A percentile compares a stretch with the other conserved stretches of the same genome.
Evolutionary conservation across 2,797 vertebrate genomes (phyloP).

Genomic region (Oryzias sinensis): DNA sequence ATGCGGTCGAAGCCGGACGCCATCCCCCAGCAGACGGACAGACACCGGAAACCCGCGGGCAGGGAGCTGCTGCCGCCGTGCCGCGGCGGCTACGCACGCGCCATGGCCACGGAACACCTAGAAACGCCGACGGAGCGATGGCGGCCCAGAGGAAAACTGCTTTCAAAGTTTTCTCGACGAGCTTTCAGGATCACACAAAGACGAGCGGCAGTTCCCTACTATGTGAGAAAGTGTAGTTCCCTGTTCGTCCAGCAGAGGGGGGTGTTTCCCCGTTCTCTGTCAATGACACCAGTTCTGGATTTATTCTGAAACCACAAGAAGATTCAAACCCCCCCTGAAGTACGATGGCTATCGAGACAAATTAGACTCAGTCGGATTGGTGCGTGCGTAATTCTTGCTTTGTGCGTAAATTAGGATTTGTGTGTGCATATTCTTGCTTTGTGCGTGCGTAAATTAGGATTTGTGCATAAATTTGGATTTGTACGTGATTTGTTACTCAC

Average conservation of each 20-base stretch:
- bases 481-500: no score
- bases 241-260: constrained; percentile 22
- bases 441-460: no score
- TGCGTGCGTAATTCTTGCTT: no score
- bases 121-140: not conserved
- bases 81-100: constrained; percentile 26
- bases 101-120: constrained; percentile 2
- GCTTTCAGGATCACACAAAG: constrained; percentile 34
- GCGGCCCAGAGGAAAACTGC: not conserved
- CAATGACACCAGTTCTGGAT: no score
- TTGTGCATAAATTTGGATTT: no score
- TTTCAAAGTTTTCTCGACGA: not conserved
- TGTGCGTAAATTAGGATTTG: no score
- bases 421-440: no score
- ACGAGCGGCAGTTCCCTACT: constrained; percentile 4
- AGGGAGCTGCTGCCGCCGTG: constrained; percentile 38
- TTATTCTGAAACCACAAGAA: no score
- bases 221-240: not conserved
- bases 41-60: constrained; percentile 74
- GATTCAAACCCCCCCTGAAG: no score
- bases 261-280: constrained; percentile 15
- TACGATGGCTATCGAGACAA: no score
- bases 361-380: no score
- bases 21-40: constrained; percentile 72
- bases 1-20: constrained; percentile 69